A percentile compares a stretch with the other conserved stretches of the same genome.
Conservation (phyloP, 2,888 invertebrate genomes). For the Cremastinae sp. region DNA sequence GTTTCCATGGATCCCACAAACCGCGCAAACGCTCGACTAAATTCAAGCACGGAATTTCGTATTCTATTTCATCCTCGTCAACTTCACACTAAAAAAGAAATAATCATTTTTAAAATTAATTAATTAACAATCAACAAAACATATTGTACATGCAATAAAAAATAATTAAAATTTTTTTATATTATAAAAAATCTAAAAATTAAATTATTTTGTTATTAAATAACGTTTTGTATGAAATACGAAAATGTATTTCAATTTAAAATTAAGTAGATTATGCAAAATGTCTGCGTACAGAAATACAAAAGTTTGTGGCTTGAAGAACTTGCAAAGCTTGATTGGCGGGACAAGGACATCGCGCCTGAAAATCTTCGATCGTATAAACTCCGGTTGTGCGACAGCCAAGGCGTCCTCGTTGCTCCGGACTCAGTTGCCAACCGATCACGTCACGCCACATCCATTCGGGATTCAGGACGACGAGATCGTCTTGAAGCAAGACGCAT, state of each 20-base stretch:
- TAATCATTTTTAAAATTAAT: too few relatives aligned
- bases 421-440: constrained; percentile 85
- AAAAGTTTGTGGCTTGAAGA: constrained; percentile 86
- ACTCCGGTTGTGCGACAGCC: constrained; percentile 85
- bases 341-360: constrained; percentile 86
- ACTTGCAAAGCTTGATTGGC: constrained; percentile 85
- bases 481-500: constrained; percentile 81
- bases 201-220: too few relatives aligned
- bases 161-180: too few relatives aligned
- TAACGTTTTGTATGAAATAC: too few relatives aligned
- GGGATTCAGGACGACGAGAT: constrained; percentile 85
- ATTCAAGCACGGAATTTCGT: constrained; percentile 88
- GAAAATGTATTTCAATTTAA: too few relatives aligned
- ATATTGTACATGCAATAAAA: too few relatives aligned
- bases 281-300: constrained; percentile 82
- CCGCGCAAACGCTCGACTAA: constrained; percentile 85
- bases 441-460: constrained; percentile 86
- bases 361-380: constrained; percentile 88
- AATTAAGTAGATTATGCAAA: too few relatives aligned
- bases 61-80: constrained; percentile 86
- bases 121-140: too few relatives aligned
- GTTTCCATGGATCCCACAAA: constrained; percentile 85
- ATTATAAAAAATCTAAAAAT: too few relatives aligned
- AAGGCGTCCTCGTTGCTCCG: constrained; percentile 80
- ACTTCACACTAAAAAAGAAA: constrained; percentile 83